Conservation (phyloP, 2,888 invertebrate genomes). For the Hypselothyrea guttata region DNA sequence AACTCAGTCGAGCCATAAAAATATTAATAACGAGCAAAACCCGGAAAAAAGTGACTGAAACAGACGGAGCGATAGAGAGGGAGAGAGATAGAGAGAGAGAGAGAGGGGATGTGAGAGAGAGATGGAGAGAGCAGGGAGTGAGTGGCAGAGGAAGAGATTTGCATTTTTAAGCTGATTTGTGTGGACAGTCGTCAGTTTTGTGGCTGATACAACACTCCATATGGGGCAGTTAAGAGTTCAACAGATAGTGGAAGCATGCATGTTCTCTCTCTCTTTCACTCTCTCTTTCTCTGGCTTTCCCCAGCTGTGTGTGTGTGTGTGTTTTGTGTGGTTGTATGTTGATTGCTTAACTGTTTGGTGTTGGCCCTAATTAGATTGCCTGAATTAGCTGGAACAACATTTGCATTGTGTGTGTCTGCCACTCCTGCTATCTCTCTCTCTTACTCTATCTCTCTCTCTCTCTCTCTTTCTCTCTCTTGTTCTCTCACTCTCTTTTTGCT, state of each 20-base stretch:
- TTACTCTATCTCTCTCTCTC: not conserved
- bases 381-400: conserved; percentile 25
- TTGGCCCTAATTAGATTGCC: conserved; percentile 39
- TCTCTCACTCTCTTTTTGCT: too few species aligned
- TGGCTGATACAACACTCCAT: conserved; percentile 3
- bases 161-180: conserved; percentile 52
- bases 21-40: conserved; percentile 49
- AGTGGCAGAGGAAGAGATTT: conserved; percentile 22
- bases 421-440: conserved; percentile 1
- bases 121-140: not conserved
- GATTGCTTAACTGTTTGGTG: conserved; percentile 34
- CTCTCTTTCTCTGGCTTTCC: not conserved
- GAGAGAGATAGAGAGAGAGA: not conserved
- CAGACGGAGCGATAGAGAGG: not conserved
- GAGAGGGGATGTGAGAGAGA: conserved; percentile 1
- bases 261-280: too few species aligned
- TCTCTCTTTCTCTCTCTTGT: not conserved
- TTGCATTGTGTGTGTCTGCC: conserved; percentile 11
- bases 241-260: not conserved
- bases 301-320: not conserved
- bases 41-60: conserved; percentile 14
- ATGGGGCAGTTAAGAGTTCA: not conserved
- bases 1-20: conserved; percentile 42
- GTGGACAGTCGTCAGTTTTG: conserved; percentile 24
- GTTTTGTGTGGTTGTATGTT: conserved; percentile 6